Percentiles rank a stretch among this genome's conserved stretches.
phyloP scores from a whole-genome alignment of 2,113 vertebrate genomes.

The Taxidea taxus region DNA sequence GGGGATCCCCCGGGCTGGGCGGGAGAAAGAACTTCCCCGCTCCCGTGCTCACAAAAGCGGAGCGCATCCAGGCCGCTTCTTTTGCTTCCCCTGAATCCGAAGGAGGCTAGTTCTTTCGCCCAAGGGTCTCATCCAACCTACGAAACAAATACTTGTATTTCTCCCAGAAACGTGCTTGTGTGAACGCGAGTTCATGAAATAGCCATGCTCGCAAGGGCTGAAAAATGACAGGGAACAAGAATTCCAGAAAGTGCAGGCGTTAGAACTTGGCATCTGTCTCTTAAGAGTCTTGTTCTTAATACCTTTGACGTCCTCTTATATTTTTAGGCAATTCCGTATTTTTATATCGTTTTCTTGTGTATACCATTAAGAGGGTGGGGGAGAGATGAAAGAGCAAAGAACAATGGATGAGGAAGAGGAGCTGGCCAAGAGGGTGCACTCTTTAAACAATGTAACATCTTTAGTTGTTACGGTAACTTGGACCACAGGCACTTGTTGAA shows the following conservation, averaged over 20 bases:
- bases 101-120: neutral
- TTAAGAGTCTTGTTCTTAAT: neutral
- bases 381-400: neutral
- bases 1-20: neutral
- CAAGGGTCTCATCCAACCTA: neutral
- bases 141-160: neutral
- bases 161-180: neutral
- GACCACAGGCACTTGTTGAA: slow-evolving; percentile 37
- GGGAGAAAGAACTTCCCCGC: neutral
- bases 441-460: neutral
- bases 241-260: neutral
- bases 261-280: neutral
- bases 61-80: neutral
- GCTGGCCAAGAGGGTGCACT: neutral
- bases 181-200: neutral
- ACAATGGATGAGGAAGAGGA: neutral
- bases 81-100: neutral
- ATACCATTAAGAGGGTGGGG: neutral
- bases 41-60: neutral
- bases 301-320: neutral
- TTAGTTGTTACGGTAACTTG: neutral
- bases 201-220: neutral
- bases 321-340: neutral
- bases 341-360: neutral
- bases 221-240: neutral